Evolutionary conservation across 2,888 invertebrate species (phyloP).

Genomic region (Torymus tubicola): DNA sequence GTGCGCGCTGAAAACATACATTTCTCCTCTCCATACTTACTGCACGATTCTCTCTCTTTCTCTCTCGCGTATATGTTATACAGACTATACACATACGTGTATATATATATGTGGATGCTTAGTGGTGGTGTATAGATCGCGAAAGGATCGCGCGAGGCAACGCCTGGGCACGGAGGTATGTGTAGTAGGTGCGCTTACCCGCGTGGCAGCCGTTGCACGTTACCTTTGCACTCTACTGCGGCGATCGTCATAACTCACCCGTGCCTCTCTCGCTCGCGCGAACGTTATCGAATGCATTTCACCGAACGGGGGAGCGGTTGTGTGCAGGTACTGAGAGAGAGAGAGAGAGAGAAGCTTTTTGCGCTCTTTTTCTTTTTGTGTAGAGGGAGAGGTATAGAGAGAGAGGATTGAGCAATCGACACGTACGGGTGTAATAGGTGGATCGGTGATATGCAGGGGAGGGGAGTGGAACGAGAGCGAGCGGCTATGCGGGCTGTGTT

Average conservation of each 20-base stretch:
- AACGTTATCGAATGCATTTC: slow-evolving; percentile 64
- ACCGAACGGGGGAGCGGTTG: neutral
- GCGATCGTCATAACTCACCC: slow-evolving; percentile 48
- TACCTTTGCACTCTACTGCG: slow-evolving; percentile 43
- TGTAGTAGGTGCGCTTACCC: slow-evolving; percentile 46
- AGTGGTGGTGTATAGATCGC: no score
- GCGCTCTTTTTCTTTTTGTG: neutral
- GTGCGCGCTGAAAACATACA: no score
- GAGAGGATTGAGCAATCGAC: slow-evolving; percentile 23
- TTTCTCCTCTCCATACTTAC: no score
- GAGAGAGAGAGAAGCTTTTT: neutral
- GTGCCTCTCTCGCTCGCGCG: slow-evolving; percentile 65
- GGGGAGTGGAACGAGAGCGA: no score
- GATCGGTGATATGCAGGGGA: no score
- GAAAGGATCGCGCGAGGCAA: slow-evolving; percentile 16
- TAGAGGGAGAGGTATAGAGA: neutral
- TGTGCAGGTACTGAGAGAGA: no score
- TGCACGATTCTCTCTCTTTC: no score
- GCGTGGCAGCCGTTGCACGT: slow-evolving; percentile 25
- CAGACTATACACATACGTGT: neutral
- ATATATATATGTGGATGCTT: no score
- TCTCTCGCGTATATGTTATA: no score
- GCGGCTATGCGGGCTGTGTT: no score
- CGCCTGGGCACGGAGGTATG: slow-evolving; percentile 43
- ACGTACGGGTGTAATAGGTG: neutral